A percentile compares a stretch with the other conserved stretches of the same genome.
Conservation (phyloP, 2,113 vertebrate genomes). For the Rhea pennata region DNA sequence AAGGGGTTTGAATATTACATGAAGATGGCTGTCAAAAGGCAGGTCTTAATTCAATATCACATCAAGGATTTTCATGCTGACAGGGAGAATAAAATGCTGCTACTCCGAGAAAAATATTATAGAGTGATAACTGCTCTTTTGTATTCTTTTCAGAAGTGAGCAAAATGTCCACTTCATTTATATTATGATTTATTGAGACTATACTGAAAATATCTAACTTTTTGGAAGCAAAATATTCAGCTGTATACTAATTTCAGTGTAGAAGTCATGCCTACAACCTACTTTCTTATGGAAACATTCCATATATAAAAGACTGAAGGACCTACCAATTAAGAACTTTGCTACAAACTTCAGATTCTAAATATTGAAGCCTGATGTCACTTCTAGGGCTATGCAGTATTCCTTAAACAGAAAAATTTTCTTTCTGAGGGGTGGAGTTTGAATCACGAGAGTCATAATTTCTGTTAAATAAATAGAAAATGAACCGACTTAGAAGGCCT, state of each 20-base stretch:
- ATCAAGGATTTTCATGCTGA: slow-evolving; percentile 56
- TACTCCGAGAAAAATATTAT: not conserved
- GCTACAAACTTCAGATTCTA: not conserved
- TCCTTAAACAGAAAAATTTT: not conserved
- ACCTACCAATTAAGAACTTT: not conserved
- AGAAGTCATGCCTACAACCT: not conserved
- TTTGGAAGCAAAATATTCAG: not conserved
- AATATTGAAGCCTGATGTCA: not conserved
- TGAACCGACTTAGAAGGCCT: not conserved
- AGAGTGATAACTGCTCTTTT: not conserved
- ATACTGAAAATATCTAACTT: accelerated
- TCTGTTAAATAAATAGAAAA: not conserved
- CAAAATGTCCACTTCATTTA: not conserved
- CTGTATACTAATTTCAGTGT: not conserved
- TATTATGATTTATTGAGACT: not conserved
- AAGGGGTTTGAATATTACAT: slow-evolving; percentile 68
- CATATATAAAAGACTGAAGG: not conserved
- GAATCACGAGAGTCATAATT: not conserved
- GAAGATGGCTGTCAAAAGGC: slow-evolving; percentile 56
- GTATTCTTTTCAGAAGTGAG: not conserved
- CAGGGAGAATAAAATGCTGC: not conserved
- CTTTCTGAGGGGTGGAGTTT: too few relatives aligned
- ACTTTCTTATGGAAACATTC: not conserved
- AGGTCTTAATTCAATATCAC: slow-evolving; percentile 56
- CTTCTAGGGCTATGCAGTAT: not conserved